phyloP scores from a whole-genome alignment of 2,797 vertebrate genomes.

The Periophthalmus magnuspinnatus region DNA sequence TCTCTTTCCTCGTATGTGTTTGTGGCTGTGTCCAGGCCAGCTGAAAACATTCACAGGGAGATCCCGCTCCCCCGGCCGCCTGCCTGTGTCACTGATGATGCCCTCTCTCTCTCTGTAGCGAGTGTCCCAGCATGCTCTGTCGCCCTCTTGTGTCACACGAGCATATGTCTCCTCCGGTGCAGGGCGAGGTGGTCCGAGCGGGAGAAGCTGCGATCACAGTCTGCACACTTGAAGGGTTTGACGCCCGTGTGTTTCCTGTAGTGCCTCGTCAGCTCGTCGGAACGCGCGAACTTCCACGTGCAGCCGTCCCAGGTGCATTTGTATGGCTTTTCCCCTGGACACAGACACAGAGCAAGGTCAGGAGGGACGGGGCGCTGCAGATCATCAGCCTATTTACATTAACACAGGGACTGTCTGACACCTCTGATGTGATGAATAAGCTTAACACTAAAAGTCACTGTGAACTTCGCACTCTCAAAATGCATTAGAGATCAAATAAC shows the following conservation, averaged over 20 bases:
- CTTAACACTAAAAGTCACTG: not conserved
- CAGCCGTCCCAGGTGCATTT: slow-evolving; percentile 99
- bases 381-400: not conserved
- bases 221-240: slow-evolving; percentile 98
- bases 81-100: slow-evolving; percentile 36
- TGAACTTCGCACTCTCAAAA: not conserved
- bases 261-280: slow-evolving; percentile 98
- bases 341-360: slow-evolving; percentile 3
- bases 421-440: not conserved
- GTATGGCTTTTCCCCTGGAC: slow-evolving; percentile 97
- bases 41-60: slow-evolving; percentile 89
- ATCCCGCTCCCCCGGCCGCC: slow-evolving; percentile 84
- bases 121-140: slow-evolving; percentile 6
- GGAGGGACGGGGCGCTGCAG: not conserved
- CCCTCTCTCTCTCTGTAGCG: slow-evolving; percentile 15
- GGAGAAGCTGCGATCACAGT: slow-evolving; percentile 99
- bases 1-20: slow-evolving; percentile 63
- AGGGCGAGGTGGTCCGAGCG: slow-evolving; percentile 98
- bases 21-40: slow-evolving; percentile 83
- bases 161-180: slow-evolving; percentile 97
- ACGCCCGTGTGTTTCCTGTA: slow-evolving; percentile 99
- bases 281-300: slow-evolving; percentile 99
- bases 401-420: not conserved
- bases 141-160: slow-evolving; percentile 83
- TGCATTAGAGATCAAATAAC: not conserved